Evolutionary conservation across 2,888 invertebrate genomes (phyloP), one percentile per base, ranked within the genome.

Genomic region (Apamea monoglypha): DNA sequence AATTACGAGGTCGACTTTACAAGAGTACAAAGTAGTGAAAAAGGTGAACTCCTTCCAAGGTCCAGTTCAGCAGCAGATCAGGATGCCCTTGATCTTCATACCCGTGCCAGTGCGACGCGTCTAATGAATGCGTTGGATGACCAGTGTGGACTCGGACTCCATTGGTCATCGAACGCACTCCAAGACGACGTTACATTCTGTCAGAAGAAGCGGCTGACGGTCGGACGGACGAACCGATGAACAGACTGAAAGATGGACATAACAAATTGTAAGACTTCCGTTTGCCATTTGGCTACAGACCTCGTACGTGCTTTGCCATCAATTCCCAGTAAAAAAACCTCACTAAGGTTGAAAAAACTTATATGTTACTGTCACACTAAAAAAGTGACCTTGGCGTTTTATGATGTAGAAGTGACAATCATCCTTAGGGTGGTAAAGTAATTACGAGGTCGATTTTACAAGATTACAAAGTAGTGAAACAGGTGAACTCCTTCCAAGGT

Each of bases 81-180:
- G 18, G n/a, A 68, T 6, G n/a, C 18, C 29, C 44, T 29, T 68
- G 44, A 10, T 44, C 67, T 0, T n/a, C 10, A 44, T n/a, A 44
- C 10, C 16, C 10, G n/a, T 4, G 5, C 5, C 5, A n/a, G 67
- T 18, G 67, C n/a, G 18, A 44, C 18, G 18, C 16, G n/a, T 67
- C 67, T 18, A n/a, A 29, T 5, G 18, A 44, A 18, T 18, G n/a
- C 68, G 0, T 63, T 32, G 21, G 63, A 63, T 32, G 32, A 32
- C 21, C 63, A 63, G 63, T 68, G 56, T 40, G 56, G 56, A 56
- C 56, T 32, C n/a, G 3, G 50, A 71, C 40, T 71, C 71, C 56
- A 59, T 12, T 71, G 71, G 2, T 59, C 56, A n/a, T 40, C 40
- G 1, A 67, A 67, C 4, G 36, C 67, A 67, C 67, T 44, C 29